A percentile compares a stretch with the other conserved stretches of the same genome.
Evolutionary conservation across 2,888 invertebrate genomes (phyloP).

Genomic region (Pachydiplax longipennis): DNA sequence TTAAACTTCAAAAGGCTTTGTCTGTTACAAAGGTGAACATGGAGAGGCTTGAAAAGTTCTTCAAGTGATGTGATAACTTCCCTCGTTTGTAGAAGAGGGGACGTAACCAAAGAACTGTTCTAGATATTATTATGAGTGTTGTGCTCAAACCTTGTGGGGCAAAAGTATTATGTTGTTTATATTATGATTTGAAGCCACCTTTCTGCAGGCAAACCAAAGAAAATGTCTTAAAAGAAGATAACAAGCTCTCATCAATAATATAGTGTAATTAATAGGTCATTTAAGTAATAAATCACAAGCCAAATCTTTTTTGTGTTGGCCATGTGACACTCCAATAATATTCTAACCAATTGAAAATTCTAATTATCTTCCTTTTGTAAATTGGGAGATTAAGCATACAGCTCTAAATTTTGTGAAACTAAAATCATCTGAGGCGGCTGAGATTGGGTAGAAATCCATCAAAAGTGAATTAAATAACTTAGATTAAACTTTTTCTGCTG

Average conservation of each 20-base stretch:
- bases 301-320: conserved; percentile 27
- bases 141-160: conserved; percentile 38
- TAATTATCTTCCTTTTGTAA: conserved; percentile 31
- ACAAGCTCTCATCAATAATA: conserved; percentile 33
- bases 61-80: conserved; percentile 41
- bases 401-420: conserved; percentile 5
- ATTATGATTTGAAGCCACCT: conserved; percentile 16
- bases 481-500: no score
- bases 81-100: conserved; percentile 32
- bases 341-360: conserved; percentile 16
- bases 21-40: conserved; percentile 28
- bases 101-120: conserved; percentile 33
- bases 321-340: conserved; percentile 20
- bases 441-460: no score
- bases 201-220: conserved; percentile 10
- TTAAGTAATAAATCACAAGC: conserved; percentile 20
- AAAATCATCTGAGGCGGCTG: not conserved
- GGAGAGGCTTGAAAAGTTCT: conserved; percentile 35
- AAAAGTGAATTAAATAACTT: no score
- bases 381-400: conserved; percentile 5
- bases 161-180: conserved; percentile 40
- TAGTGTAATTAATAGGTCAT: conserved; percentile 18
- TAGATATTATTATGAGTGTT: conserved; percentile 43
- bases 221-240: conserved; percentile 24
- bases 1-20: conserved; percentile 41